A percentile compares a stretch with the other conserved stretches of the same genome.
Evolutionary conservation across 2,888 invertebrate genomes (phyloP).

Genomic region (Amphimallon solstitiale): DNA sequence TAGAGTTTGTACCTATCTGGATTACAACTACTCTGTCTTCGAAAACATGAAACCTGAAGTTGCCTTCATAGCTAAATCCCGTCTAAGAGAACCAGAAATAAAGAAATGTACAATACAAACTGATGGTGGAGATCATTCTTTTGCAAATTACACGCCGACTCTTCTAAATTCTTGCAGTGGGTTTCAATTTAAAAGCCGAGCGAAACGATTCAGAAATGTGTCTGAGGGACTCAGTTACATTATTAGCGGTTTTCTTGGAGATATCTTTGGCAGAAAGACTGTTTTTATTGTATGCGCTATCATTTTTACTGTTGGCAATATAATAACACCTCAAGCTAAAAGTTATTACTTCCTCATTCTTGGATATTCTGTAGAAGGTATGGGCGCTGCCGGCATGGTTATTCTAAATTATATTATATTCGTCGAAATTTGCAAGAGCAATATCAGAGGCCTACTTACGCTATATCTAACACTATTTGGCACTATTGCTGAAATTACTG

Average conservation of each 20-base stretch:
- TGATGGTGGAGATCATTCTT: background rate
- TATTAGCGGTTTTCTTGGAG: conserved; percentile 9
- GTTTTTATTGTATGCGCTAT: background rate
- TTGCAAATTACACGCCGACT: background rate
- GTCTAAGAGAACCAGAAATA: background rate
- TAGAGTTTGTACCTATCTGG: conserved; percentile 18
- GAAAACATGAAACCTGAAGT: conserved; percentile 14
- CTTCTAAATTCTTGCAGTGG: conserved; percentile 27
- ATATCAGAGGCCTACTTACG: conserved; percentile 5
- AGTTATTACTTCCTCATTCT: conserved; percentile 1
- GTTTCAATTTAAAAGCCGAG: background rate
- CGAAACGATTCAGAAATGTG: background rate
- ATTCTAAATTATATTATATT: conserved; percentile 32
- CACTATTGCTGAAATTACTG: conserved; percentile 1
- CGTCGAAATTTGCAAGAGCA: conserved; percentile 22
- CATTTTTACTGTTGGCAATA: conserved; percentile 4
- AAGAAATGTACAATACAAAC: conserved; percentile 13
- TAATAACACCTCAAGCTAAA: background rate
- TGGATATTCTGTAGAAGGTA: conserved; percentile 3
- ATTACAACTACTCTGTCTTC: conserved; percentile 21
- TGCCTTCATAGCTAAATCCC: background rate
- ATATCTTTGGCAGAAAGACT: conserved; percentile 31
- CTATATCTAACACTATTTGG: conserved; percentile 18
- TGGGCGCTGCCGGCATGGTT: conserved; percentile 8
- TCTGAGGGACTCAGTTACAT: background rate